phyloP scores from a whole-genome alignment of 2,888 invertebrate species.

The Tetranychus piercei region DNA sequence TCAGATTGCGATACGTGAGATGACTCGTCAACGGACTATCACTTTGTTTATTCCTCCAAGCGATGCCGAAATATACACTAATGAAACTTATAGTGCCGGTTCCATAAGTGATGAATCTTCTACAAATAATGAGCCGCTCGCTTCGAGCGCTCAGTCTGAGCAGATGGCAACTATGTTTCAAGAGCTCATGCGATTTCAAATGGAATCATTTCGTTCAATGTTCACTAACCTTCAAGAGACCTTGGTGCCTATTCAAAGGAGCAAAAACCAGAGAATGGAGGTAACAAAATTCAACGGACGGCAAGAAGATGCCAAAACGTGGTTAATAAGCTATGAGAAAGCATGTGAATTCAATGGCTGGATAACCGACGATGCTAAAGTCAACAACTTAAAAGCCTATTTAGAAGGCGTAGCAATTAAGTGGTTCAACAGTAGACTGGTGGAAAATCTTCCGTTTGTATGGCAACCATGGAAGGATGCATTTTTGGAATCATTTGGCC shows the following conservation, averaged over 20 bases:
- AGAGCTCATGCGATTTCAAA: not conserved
- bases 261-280: not conserved
- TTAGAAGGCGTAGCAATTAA: not conserved
- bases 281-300: constrained; percentile 4
- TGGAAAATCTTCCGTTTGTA: not conserved
- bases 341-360: not conserved
- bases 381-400: not conserved
- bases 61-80: too few species aligned
- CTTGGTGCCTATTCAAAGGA: not conserved
- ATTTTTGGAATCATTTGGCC: not conserved
- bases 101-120: too few species aligned
- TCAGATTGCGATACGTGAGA: too few species aligned
- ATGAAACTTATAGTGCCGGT: too few species aligned
- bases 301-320: constrained; percentile 9
- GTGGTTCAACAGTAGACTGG: not conserved
- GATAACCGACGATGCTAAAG: not conserved
- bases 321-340: not conserved
- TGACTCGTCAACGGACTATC: too few species aligned
- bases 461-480: not conserved
- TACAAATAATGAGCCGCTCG: too few species aligned
- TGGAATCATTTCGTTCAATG: not conserved
- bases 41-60: too few species aligned
- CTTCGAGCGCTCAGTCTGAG: too few species aligned
- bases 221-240: not conserved
- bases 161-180: not conserved